Conservation (phyloP, 1,140 invertebrate species). For the Scylla paramamosain region DNA sequence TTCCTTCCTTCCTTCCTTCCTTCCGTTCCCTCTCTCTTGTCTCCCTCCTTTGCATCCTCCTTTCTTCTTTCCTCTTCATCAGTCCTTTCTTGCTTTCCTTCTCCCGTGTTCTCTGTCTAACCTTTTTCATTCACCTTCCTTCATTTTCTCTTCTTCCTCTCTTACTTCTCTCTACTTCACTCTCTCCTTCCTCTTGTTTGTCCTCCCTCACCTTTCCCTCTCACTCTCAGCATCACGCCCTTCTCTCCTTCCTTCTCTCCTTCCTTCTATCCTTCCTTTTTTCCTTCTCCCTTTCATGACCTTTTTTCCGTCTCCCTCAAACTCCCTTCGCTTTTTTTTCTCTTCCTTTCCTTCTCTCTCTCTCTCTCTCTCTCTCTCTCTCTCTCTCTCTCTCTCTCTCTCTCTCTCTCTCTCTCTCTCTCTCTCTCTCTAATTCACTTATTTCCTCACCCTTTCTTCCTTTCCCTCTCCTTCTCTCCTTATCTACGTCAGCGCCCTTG, state of each 20-base stretch:
- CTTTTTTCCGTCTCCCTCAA: no score
- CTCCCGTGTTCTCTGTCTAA: not conserved
- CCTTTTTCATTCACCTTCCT: not conserved
- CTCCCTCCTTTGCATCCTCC: not conserved
- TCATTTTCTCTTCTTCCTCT: not conserved
- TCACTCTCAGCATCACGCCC: no score
- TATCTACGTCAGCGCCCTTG: no score
- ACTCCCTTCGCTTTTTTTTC: not conserved
- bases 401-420: no score
- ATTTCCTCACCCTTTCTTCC: no score
- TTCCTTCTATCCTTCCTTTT: not conserved
- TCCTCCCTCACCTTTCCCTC: not conserved
- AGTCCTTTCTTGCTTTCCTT: not conserved
- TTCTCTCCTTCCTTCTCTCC: not conserved
- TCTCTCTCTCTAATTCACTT: no score
- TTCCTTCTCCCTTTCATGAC: no score
- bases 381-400: no score
- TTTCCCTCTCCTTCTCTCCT: no score
- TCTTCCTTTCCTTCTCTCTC: not conserved
- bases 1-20: not conserved
- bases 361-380: not conserved
- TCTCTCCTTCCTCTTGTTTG: not conserved
- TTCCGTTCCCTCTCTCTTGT: not conserved
- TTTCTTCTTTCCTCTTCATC: not conserved
- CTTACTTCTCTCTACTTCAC: not conserved